Evolutionary conservation across 2,888 invertebrate genomes (phyloP).

Genomic region (Rhagophthalmus giganteus): DNA sequence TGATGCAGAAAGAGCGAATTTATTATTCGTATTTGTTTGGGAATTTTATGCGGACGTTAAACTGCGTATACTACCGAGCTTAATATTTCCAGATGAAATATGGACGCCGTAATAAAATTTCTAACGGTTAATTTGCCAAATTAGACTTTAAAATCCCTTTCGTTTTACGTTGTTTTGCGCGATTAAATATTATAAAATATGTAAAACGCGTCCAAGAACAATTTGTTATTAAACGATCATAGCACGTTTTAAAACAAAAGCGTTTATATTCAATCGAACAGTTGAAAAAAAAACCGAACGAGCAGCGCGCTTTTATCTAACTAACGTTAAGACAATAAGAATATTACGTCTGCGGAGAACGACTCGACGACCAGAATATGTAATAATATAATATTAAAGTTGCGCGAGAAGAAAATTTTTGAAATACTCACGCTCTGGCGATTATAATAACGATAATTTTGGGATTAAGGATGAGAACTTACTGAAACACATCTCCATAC

Average conservation of each 20-base stretch:
- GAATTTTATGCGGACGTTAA: too few species aligned
- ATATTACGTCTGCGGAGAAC: slow-evolving; percentile 15
- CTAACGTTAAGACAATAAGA: slow-evolving; percentile 21
- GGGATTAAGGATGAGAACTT: slow-evolving; percentile 44
- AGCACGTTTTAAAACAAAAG: neutral
- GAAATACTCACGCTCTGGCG: slow-evolving; percentile 34
- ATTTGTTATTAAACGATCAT: neutral
- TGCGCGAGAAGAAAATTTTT: slow-evolving; percentile 28
- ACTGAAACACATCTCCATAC: slow-evolving; percentile 45
- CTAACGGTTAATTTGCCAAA: too few species aligned
- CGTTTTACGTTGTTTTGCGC: too few species aligned
- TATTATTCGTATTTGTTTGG: too few species aligned
- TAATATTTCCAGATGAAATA: too few species aligned
- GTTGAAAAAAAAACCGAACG: slow-evolving; percentile 14
- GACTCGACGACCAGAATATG: slow-evolving; percentile 16
- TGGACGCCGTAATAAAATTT: too few species aligned
- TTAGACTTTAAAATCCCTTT: too few species aligned
- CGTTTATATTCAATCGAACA: slow-evolving; percentile 15
- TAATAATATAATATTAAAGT: slow-evolving; percentile 21
- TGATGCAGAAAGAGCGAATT: too few species aligned
- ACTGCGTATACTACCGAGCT: too few species aligned
- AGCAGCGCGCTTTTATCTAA: slow-evolving; percentile 25
- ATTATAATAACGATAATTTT: slow-evolving; percentile 45
- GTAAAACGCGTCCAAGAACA: too few species aligned
- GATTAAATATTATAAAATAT: too few species aligned